Conservation (phyloP, 1,140 invertebrate genomes). For the Eupristina koningsbergeri region DNA sequence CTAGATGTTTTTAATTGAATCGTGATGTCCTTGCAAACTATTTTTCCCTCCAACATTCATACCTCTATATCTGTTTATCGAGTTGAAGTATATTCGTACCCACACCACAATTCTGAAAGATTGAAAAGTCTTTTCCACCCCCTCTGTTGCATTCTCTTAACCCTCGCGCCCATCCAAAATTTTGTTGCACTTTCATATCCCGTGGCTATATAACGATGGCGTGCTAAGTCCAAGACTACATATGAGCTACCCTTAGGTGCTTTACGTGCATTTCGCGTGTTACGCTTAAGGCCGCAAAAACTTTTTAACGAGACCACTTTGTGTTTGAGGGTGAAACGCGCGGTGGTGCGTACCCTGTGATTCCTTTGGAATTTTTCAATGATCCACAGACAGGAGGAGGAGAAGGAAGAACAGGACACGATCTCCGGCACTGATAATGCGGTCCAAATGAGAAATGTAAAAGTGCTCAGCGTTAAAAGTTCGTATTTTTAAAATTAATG, state of each 20-base stretch:
- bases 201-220: background rate
- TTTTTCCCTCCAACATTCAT: background rate
- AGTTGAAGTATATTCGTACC: background rate
- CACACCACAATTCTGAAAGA: background rate
- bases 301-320: constrained; percentile 46
- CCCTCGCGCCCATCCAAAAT: background rate
- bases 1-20: constrained; percentile 31
- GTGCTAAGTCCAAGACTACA: background rate
- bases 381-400: background rate
- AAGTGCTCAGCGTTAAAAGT: too few relatives aligned
- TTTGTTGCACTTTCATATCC: background rate
- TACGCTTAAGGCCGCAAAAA: background rate
- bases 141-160: too few relatives aligned
- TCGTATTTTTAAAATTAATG: background rate
- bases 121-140: background rate
- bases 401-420: too few relatives aligned
- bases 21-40: background rate
- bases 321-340: background rate
- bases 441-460: background rate
- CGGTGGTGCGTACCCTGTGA: background rate
- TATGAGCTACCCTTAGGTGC: background rate
- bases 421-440: background rate
- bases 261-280: background rate
- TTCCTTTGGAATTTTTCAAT: background rate
- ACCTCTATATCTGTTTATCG: background rate